These are phyloP conservation scores for Hesperia comma DNA, from an alignment of 2,888 invertebrate species.

Conservation along the genomic window DNA sequence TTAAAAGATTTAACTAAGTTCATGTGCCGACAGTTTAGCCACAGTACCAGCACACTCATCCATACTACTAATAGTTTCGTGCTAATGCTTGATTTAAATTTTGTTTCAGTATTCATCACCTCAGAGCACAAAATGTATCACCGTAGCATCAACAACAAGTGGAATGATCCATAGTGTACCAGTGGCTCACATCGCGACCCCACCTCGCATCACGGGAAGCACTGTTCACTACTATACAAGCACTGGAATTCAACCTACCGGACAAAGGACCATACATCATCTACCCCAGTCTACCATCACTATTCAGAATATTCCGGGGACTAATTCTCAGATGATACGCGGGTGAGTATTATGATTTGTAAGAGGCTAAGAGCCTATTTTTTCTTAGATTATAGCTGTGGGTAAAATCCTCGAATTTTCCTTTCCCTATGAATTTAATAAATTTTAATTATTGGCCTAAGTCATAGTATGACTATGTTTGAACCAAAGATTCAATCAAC, in stretches of 20 bases:
- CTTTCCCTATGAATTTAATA: too few relatives aligned
- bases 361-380: too few relatives aligned
- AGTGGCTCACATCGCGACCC: constrained; percentile 70
- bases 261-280: constrained; percentile 63
- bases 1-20: too few relatives aligned
- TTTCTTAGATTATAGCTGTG: too few relatives aligned
- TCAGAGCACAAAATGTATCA: constrained; percentile 73
- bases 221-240: constrained; percentile 59
- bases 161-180: constrained; percentile 79
- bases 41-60: too few relatives aligned
- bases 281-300: constrained; percentile 73
- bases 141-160: constrained; percentile 76
- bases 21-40: too few relatives aligned
- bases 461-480: too few relatives aligned
- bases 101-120: constrained; percentile 63
- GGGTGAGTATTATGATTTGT: constrained; percentile 57
- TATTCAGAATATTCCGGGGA: constrained; percentile 72
- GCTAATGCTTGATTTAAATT: background rate
- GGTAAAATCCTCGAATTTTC: too few relatives aligned
- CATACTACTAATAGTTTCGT: too few relatives aligned
- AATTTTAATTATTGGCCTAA: too few relatives aligned
- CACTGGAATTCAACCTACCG: constrained; percentile 47
- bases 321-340: constrained; percentile 71
- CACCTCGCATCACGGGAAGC: constrained; percentile 68
- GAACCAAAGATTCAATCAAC: too few relatives aligned